Evolutionary conservation across 2,888 invertebrate species (phyloP).

Genomic region (Cataglyphis livida): DNA sequence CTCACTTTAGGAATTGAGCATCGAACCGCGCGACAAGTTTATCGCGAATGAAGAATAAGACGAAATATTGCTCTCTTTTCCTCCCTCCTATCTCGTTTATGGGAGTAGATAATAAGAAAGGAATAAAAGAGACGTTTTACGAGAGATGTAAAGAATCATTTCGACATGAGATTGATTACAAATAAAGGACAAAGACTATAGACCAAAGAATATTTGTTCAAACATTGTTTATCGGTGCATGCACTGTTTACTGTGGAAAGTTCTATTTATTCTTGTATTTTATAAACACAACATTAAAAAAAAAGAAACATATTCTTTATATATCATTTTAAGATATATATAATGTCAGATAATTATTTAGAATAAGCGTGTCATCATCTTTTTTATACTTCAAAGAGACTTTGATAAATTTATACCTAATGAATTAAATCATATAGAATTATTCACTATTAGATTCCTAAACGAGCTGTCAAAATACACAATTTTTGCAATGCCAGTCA

Average conservation of each 20-base stretch:
- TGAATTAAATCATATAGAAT: neutral
- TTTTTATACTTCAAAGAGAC: neutral
- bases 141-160: conserved; percentile 22
- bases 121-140: neutral
- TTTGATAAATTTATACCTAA: neutral
- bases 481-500: no score
- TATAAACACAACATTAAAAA: neutral
- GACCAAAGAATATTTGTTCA: conserved; percentile 19
- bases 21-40: neutral
- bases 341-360: neutral
- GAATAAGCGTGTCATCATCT: neutral
- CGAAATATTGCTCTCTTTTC: neutral
- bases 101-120: neutral
- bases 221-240: conserved; percentile 28
- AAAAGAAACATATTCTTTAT: neutral
- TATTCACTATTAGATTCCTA: neutral
- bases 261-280: conserved; percentile 21
- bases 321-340: neutral
- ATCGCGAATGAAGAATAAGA: neutral
- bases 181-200: conserved; percentile 27
- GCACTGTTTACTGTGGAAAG: conserved; percentile 13
- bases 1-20: neutral
- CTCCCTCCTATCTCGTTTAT: neutral
- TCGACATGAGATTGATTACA: conserved; percentile 39
- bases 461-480: neutral